phyloP scores from a whole-genome alignment of 2,797 vertebrate species.

The Chelmon rostratus region DNA sequence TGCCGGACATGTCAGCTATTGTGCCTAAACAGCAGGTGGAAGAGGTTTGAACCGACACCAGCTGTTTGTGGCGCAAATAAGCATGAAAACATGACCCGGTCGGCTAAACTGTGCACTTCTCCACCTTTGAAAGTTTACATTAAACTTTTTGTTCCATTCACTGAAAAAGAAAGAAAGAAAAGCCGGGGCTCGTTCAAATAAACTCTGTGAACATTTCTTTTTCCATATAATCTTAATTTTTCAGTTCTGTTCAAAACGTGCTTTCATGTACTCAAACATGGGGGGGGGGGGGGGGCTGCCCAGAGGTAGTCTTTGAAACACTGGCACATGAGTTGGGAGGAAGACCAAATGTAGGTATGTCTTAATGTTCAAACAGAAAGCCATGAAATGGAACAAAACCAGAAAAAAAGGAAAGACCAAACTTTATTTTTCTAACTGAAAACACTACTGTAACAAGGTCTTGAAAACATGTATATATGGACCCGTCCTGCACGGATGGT shows the following conservation, averaged over 20 bases:
- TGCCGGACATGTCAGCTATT: too few relatives aligned
- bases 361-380: constrained; percentile 74
- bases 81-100: background rate
- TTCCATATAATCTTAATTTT: too few relatives aligned
- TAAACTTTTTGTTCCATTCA: constrained; percentile 23
- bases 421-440: constrained; percentile 82
- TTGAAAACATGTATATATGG: constrained; percentile 66
- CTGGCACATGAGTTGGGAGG: constrained; percentile 54
- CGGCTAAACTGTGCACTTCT: background rate
- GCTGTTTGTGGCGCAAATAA: constrained; percentile 15
- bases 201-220: too few relatives aligned
- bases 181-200: constrained; percentile 5
- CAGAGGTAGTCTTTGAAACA: constrained; percentile 74
- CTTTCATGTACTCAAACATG: constrained; percentile 24
- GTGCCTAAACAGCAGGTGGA: too few relatives aligned
- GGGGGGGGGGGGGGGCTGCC: background rate
- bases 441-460: constrained; percentile 53
- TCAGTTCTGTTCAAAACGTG: constrained; percentile 30
- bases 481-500: constrained; percentile 60
- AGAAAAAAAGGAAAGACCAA: constrained; percentile 71
- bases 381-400: constrained; percentile 75
- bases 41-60: background rate
- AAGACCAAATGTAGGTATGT: constrained; percentile 78
- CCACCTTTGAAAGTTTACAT: constrained; percentile 41
- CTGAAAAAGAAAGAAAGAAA: background rate